These are phyloP conservation scores for Cherax destructor DNA, from an alignment of 1,140 invertebrate species.

Conservation along the genomic window DNA sequence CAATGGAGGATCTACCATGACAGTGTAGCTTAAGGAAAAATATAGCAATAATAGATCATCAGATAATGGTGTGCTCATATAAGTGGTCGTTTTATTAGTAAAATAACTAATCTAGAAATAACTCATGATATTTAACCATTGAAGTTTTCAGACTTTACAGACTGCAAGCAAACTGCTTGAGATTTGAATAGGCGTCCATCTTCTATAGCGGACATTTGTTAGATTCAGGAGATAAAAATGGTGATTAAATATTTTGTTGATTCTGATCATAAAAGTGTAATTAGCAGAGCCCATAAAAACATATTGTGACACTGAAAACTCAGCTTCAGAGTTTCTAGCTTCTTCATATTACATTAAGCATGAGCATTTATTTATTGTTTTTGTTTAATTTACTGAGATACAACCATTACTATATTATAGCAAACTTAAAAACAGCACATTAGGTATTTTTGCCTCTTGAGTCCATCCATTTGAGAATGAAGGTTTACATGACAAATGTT, in stretches of 20 bases:
- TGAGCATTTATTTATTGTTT: not conserved
- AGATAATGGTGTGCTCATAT: not conserved
- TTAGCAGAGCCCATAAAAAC: not conserved
- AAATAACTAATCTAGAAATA: not conserved
- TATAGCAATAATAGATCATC: not conserved
- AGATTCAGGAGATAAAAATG: not conserved
- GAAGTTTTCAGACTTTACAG: conserved; percentile 8
- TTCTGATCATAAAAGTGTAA: not conserved
- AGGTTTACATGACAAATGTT: not conserved
- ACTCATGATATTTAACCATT: not conserved
- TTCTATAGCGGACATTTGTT: not conserved
- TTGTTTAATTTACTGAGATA: not conserved
- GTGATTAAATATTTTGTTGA: not conserved
- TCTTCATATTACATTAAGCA: not conserved
- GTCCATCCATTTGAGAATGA: not conserved
- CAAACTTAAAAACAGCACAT: not conserved
- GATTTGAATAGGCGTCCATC: not conserved
- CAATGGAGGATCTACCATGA: not conserved
- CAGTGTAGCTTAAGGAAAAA: conserved; percentile 2
- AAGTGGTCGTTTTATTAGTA: not conserved
- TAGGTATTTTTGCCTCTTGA: not conserved
- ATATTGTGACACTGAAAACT: no score
- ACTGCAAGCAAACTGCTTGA: not conserved
- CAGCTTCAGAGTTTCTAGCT: not conserved
- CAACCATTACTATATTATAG: no score